Conservation (phyloP, 2,113 vertebrate genomes). For the Peromyscus leucopus region DNA sequence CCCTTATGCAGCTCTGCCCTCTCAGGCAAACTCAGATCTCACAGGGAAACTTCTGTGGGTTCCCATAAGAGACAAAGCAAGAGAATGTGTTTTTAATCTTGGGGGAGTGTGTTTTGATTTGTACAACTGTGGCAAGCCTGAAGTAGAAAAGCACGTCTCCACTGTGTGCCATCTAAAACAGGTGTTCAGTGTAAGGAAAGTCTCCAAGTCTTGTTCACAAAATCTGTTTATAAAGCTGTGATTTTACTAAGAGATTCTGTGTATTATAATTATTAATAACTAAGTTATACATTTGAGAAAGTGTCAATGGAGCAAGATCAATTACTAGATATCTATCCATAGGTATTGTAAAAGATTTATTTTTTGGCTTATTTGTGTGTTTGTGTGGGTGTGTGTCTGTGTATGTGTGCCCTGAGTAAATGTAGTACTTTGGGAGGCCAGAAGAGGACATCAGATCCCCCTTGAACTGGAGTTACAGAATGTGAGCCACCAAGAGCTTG, state of each 20-base stretch:
- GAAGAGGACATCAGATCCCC: too few species aligned
- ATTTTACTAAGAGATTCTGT: not conserved
- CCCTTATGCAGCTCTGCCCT: too few species aligned
- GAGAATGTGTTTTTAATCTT: not conserved
- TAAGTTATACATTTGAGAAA: too few species aligned
- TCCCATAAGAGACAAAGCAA: slow-evolving; percentile 79
- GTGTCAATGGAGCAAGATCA: too few species aligned
- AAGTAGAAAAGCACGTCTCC: not conserved
- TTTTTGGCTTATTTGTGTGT: too few species aligned
- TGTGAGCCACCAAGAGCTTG: not conserved
- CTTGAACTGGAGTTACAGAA: not conserved
- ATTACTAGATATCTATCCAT: not conserved
- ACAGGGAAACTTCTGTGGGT: too few species aligned
- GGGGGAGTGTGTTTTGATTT: not conserved
- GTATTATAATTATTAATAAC: too few species aligned
- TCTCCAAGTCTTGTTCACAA: not conserved
- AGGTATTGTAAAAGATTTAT: not conserved
- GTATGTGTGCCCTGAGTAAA: not conserved
- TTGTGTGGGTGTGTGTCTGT: not conserved
- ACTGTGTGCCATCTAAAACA: too few species aligned
- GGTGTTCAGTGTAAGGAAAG: too few species aligned
- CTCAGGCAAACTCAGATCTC: too few species aligned
- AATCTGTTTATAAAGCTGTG: not conserved
- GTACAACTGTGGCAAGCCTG: not conserved
- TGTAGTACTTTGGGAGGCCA: not conserved